Conservation (phyloP, 2,888 invertebrate species). For the Seladonia tumulorum region DNA sequence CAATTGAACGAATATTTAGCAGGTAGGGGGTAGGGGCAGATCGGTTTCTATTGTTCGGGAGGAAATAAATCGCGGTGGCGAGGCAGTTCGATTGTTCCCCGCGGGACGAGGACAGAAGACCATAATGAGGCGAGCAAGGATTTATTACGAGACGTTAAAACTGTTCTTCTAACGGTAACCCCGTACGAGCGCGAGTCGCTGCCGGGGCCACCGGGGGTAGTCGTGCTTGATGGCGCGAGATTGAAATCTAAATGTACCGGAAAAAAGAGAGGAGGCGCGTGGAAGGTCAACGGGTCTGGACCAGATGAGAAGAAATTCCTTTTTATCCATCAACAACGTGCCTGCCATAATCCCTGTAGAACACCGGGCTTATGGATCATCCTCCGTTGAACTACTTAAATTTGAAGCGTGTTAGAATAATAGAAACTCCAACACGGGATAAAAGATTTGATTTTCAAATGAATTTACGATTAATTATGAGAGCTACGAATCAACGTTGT, state of each 20-base stretch:
- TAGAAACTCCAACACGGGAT: no score
- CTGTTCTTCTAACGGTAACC: conserved; percentile 48
- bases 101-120: neutral
- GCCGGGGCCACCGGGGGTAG: conserved; percentile 13
- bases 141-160: conserved; percentile 50
- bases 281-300: neutral
- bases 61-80: conserved; percentile 22
- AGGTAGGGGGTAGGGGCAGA: no score
- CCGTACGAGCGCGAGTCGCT: neutral
- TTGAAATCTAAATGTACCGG: conserved; percentile 36
- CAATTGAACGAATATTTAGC: neutral
- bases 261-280: neutral
- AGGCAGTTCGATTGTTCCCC: conserved; percentile 32
- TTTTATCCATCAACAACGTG: neutral
- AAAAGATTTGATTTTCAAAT: no score
- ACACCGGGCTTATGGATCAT: no score
- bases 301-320: neutral
- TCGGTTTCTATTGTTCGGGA: neutral
- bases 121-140: conserved; percentile 27
- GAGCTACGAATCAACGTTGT: no score
- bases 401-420: no score
- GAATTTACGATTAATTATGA: no score
- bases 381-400: no score
- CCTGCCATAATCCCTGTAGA: neutral
- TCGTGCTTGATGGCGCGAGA: conserved; percentile 27